phyloP scores from a whole-genome alignment of 1,140 invertebrate species.

The Formica selysi region DNA sequence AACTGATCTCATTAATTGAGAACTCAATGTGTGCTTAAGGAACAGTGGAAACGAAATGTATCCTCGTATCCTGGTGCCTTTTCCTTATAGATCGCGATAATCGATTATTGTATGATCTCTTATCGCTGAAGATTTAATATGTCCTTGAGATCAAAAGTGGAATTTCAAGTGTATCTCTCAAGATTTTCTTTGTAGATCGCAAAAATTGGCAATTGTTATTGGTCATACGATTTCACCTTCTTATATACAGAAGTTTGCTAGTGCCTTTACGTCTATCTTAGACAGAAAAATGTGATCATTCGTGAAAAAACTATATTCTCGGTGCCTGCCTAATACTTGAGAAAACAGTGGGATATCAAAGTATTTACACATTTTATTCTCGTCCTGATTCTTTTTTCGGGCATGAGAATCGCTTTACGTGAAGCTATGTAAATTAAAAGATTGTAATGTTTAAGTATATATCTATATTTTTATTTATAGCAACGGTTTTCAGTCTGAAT shows the following conservation, averaged over 20 bases:
- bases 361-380: neutral
- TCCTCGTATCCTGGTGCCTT: neutral
- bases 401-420: neutral
- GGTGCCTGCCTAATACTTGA: neutral
- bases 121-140: neutral
- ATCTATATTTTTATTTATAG: conserved; percentile 32
- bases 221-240: neutral
- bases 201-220: neutral
- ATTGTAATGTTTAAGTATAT: neutral
- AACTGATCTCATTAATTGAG: neutral
- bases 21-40: neutral
- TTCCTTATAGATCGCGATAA: neutral
- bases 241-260: neutral
- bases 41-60: neutral
- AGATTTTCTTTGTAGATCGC: neutral
- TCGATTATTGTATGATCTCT: neutral
- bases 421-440: neutral
- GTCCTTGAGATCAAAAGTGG: no score
- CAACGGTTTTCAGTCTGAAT: neutral
- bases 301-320: neutral
- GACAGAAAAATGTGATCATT: neutral
- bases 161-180: neutral
- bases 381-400: neutral
- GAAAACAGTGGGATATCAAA: conserved; percentile 7
- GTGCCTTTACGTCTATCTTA: neutral